Evolutionary conservation across 2,797 vertebrate genomes (phyloP).

Genomic region (Zalophus californianus): DNA sequence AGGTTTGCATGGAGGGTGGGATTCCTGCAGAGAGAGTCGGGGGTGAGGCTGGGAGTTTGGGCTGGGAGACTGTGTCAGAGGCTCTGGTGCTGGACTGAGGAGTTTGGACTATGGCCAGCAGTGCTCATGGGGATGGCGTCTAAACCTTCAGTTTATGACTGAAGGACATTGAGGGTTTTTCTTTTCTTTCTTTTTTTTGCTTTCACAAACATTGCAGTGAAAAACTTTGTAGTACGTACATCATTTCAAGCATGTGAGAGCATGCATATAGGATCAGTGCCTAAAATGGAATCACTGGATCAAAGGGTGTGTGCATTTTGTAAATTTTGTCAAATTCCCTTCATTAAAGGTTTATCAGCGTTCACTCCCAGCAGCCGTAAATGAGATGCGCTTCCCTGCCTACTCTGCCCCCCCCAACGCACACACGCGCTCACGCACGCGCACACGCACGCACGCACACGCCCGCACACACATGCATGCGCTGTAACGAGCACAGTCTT

Average conservation of each 20-base stretch:
- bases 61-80: neutral
- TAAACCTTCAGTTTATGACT: neutral
- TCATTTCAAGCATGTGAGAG: neutral
- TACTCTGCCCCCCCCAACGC: neutral
- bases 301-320: neutral
- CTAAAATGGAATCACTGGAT: neutral
- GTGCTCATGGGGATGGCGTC: neutral
- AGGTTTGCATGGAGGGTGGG: neutral
- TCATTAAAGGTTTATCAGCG: neutral
- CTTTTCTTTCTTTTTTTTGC: neutral
- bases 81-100: neutral
- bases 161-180: neutral
- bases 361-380: neutral
- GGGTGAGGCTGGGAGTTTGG: neutral
- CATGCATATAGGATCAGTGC: neutral
- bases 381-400: neutral
- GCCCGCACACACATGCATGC: rapidly evolving
- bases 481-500: neutral
- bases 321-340: neutral
- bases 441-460: rapidly evolving
- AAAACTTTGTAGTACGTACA: neutral
- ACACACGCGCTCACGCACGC: rapidly evolving
- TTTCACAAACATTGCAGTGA: neutral
- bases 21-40: neutral
- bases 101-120: neutral